Evolutionary conservation across 37 sponge, comb jelly and placozoan genomes (phyloP).

Genomic region (Corticium candelabrum): DNA sequence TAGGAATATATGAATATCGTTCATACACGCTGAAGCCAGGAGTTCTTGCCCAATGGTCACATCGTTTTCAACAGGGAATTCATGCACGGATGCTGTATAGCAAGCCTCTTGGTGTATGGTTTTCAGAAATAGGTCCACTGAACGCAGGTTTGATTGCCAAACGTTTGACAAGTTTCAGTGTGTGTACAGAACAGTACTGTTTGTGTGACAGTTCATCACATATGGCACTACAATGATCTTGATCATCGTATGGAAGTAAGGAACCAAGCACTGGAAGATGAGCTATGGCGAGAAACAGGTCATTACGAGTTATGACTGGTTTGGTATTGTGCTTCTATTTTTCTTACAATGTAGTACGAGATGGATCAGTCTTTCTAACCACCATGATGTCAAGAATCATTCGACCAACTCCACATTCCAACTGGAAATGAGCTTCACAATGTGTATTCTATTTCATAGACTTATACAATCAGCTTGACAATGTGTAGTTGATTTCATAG

Average conservation of each 20-base stretch:
- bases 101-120: background rate
- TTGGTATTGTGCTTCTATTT: background rate
- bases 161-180: too few species aligned
- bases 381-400: background rate
- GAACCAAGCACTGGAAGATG: background rate
- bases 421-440: too few species aligned
- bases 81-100: background rate
- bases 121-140: background rate
- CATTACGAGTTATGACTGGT: background rate
- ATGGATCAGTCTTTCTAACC: background rate
- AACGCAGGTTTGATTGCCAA: conserved; percentile 2
- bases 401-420: too few species aligned
- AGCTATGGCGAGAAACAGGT: background rate
- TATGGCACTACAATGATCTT: background rate
- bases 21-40: background rate
- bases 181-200: too few species aligned
- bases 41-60: background rate
- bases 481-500: too few species aligned
- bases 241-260: background rate
- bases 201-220: too few species aligned
- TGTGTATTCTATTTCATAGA: too few species aligned
- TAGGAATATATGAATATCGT: background rate
- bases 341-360: background rate
- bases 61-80: conserved; percentile 2
- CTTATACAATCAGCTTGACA: too few species aligned